Conservation (phyloP, 2,888 invertebrate genomes). For the Cataglyphis rosenhaueri region DNA sequence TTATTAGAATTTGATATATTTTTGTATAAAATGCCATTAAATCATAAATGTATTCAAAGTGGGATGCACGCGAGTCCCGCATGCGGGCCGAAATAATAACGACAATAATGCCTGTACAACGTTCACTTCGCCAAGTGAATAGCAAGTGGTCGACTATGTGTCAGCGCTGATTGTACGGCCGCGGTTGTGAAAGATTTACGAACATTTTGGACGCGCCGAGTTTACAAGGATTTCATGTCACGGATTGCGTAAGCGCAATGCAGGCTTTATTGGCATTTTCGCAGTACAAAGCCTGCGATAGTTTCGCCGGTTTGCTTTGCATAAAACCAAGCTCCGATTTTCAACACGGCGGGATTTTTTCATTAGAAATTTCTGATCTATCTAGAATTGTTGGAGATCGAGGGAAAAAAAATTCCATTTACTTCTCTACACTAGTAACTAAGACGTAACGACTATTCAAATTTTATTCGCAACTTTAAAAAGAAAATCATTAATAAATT, state of each 20-base stretch:
- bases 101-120: slow-evolving; percentile 53
- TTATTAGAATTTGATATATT: background rate
- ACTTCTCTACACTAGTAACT: too few relatives aligned
- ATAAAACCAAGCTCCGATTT: slow-evolving; percentile 8
- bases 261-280: slow-evolving; percentile 49
- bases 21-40: slow-evolving; percentile 9
- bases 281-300: slow-evolving; percentile 11
- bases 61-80: slow-evolving; percentile 8
- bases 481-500: background rate
- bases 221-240: slow-evolving; percentile 58
- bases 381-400: background rate
- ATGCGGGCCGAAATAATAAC: slow-evolving; percentile 61
- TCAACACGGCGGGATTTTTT: background rate
- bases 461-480: background rate
- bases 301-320: slow-evolving; percentile 29
- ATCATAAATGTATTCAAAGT: background rate
- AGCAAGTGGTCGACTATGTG: slow-evolving; percentile 59
- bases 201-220: slow-evolving; percentile 57
- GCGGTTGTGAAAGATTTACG: slow-evolving; percentile 65
- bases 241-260: slow-evolving; percentile 46
- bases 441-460: background rate
- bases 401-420: background rate
- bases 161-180: slow-evolving; percentile 29
- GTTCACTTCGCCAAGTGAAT: slow-evolving; percentile 64
- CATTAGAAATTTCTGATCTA: background rate